phyloP scores from a whole-genome alignment of 2,888 invertebrate species.

The Lasioglossum morio region DNA sequence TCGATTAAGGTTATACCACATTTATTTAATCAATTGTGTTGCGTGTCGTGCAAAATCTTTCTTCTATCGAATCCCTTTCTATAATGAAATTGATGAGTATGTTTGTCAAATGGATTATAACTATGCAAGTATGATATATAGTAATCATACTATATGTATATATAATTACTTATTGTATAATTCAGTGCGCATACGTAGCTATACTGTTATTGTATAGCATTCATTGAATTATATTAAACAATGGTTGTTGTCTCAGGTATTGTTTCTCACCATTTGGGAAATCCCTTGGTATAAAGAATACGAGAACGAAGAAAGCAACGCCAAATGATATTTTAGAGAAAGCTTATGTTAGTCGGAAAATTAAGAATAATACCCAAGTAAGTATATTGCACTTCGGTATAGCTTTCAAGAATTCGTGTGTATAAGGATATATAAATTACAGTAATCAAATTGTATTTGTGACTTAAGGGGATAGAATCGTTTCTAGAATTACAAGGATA shows the following conservation, averaged over 20 bases:
- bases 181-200: neutral
- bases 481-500: too few species aligned
- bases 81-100: neutral
- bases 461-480: neutral
- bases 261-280: conserved; percentile 93
- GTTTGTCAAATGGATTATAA: neutral
- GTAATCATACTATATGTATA: neutral
- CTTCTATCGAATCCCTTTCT: neutral
- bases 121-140: neutral
- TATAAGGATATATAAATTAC: neutral
- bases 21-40: conserved; percentile 9
- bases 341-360: conserved; percentile 89
- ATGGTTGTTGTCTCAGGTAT: conserved; percentile 86
- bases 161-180: too few species aligned
- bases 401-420: neutral
- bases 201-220: neutral
- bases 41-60: neutral
- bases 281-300: conserved; percentile 92
- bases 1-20: conserved; percentile 21
- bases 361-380: conserved; percentile 94
- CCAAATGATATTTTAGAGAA: conserved; percentile 91
- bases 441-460: neutral
- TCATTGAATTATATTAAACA: conserved; percentile 11
- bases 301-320: conserved; percentile 90
- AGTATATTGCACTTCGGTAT: conserved; percentile 56